These are phyloP conservation scores for Shinisaurus crocodilurus DNA, from an alignment of 2,113 vertebrate genomes.

Conservation along the genomic window DNA sequence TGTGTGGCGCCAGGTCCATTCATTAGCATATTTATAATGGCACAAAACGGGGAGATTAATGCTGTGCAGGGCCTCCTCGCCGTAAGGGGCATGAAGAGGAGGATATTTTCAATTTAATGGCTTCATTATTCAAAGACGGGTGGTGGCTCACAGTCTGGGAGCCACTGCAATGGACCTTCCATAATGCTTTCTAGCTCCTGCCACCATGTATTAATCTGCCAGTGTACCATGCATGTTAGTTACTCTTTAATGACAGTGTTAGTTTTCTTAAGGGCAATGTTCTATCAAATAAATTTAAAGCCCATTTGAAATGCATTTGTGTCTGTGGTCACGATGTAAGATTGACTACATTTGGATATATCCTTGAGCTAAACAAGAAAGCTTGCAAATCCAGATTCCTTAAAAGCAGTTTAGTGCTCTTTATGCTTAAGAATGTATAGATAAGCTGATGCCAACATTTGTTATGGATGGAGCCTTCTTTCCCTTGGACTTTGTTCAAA, in stretches of 20 bases:
- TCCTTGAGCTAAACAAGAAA: conserved; percentile 64
- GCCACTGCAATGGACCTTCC: conserved; percentile 24
- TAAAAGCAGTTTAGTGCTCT: conserved; percentile 41
- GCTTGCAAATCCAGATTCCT: conserved; percentile 49
- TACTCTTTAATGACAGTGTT: conserved; percentile 60
- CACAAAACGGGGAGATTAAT: too few species aligned
- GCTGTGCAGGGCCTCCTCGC: too few species aligned
- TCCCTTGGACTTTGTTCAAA: conserved; percentile 63
- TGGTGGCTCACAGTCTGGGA: neutral
- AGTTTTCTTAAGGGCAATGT: conserved; percentile 68
- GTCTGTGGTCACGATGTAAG: conserved; percentile 58
- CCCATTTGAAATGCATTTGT: conserved; percentile 59
- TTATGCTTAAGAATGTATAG: conserved; percentile 55
- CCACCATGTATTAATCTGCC: conserved; percentile 61
- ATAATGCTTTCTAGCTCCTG: conserved; percentile 61
- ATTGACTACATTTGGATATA: conserved; percentile 53
- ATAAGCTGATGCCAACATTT: conserved; percentile 63
- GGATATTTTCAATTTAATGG: neutral
- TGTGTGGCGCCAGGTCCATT: too few species aligned
- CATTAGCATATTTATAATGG: too few species aligned
- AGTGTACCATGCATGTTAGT: conserved; percentile 35
- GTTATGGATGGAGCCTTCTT: conserved; percentile 29
- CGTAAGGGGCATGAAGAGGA: too few species aligned
- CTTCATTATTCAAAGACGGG: neutral
- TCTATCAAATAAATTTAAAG: conserved; percentile 70